Conservation (phyloP, 2,888 invertebrate genomes). For the Drosophila picticornis region DNA sequence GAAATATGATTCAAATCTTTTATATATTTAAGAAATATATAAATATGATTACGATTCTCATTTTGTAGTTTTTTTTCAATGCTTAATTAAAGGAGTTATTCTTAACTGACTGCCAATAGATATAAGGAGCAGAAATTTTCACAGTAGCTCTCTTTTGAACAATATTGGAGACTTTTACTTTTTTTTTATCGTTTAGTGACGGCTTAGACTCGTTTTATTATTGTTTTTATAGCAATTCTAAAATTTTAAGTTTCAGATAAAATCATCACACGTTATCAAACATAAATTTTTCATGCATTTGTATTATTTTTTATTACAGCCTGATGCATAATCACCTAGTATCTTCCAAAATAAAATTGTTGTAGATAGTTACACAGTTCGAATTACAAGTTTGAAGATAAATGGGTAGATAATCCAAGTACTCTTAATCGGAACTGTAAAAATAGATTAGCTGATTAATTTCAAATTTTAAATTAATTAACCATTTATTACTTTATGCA, state of each 20-base stretch:
- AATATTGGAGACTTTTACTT: background rate
- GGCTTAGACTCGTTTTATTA: too few relatives aligned
- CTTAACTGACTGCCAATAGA: background rate
- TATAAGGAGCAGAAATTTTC: background rate
- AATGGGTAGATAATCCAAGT: background rate
- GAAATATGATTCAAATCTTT: slow-evolving; percentile 25
- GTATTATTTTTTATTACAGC: background rate
- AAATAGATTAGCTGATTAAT: background rate
- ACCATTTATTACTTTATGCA: background rate
- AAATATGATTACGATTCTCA: slow-evolving; percentile 23
- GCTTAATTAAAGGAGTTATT: background rate
- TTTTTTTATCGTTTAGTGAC: background rate
- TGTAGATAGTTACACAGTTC: background rate
- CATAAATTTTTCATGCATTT: background rate
- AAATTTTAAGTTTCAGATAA: too few relatives aligned
- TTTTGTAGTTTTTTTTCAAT: background rate
- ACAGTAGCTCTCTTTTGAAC: background rate
- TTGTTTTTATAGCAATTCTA: too few relatives aligned
- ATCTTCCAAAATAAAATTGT: background rate
- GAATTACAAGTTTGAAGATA: background rate
- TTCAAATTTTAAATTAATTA: background rate
- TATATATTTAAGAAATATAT: slow-evolving; percentile 41
- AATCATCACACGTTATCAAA: background rate
- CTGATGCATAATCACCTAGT: background rate
- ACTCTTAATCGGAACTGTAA: background rate